These are phyloP conservation scores for Pelodytes ibericus DNA, from an alignment of 2,797 vertebrate species.

Conservation along the genomic window DNA sequence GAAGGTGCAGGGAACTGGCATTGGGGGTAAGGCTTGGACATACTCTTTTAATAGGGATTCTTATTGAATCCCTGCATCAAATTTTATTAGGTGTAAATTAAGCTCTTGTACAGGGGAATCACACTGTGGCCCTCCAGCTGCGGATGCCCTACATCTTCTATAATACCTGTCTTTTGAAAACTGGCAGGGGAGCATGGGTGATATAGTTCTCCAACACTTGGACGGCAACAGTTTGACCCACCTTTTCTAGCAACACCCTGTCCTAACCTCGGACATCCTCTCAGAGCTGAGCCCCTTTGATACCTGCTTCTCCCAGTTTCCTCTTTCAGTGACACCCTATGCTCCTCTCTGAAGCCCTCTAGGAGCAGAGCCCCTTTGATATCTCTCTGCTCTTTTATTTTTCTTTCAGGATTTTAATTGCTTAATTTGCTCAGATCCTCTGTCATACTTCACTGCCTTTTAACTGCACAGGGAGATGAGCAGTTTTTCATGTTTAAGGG, in stretches of 20 bases:
- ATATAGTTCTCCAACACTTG: too few species aligned
- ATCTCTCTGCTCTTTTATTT: slow-evolving; percentile 50
- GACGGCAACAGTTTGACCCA: too few species aligned
- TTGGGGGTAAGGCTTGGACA: too few species aligned
- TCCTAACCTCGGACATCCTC: background rate
- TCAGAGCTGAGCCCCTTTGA: slow-evolving; percentile 20
- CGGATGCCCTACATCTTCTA: too few species aligned
- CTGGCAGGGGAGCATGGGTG: too few species aligned
- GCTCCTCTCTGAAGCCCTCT: slow-evolving; percentile 16
- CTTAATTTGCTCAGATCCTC: slow-evolving; percentile 77
- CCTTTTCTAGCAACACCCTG: background rate
- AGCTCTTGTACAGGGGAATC: too few species aligned
- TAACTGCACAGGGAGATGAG: slow-evolving; percentile 84
- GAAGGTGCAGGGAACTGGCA: too few species aligned
- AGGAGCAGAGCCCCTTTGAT: slow-evolving; percentile 35
- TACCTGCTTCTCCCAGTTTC: slow-evolving; percentile 14
- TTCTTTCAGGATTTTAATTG: slow-evolving; percentile 65
- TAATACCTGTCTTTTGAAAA: too few species aligned
- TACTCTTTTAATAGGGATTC: too few species aligned
- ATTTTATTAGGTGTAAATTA: too few species aligned
- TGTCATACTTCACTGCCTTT: slow-evolving; percentile 80
- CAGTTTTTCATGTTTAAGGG: slow-evolving; percentile 88
- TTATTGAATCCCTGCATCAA: too few species aligned
- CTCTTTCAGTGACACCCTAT: slow-evolving; percentile 1
- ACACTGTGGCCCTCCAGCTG: too few species aligned